Base-by-base conservation (phyloP, 1,140 invertebrate species). In the Dreissena rostriformis region DNA sequence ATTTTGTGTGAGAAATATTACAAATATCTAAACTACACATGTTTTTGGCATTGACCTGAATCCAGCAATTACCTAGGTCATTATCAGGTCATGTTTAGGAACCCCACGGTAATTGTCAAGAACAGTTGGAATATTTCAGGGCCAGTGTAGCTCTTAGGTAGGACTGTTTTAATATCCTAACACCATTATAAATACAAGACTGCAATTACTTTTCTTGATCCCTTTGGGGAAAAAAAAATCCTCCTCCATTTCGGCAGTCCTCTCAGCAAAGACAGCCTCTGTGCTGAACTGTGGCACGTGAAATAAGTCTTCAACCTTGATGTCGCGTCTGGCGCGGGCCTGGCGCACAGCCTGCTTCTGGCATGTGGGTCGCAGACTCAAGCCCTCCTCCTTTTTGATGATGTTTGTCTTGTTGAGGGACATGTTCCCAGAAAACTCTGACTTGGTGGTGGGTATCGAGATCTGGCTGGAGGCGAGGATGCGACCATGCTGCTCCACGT, bases 191-290 rank as follows among this genome's bases (percentile, higher is more conserved):
- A 5, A 39, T 55, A 28, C 19, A n/a, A 51, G 26, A 49, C 15
- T 29, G 24, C 4, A 82, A 70, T 82, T 78, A 96, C 96, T 96
- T 95, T 96, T 95, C 90, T 97, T 96, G 93, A 98, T 96, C 91
- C 97, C 97, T 87, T 96, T 96, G 93, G 97, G 97, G 91, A 96
- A 97, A 87, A 98, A 95, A 72, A 86, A 90, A 94, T 97, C 98
- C 89, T 97, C 97, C 94, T 97, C 97, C 89, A 97, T 96, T 29
- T 93, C 93, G 26, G 90, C 90, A 8, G 94, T 73, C 65, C 82
- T 86, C 26, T 79, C 70, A 7, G 73, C 75, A 39, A 88, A 81
- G 14, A 87, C 87, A 28, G 75, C 74, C 26, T 81, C 67, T 14
- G 83, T 83, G 39, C 65, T 87, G 28, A 80, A 85, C 61, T 39